These are phyloP conservation scores for Cynaeus angustus DNA, from an alignment of 2,888 invertebrate genomes.

Conservation along the genomic window DNA sequence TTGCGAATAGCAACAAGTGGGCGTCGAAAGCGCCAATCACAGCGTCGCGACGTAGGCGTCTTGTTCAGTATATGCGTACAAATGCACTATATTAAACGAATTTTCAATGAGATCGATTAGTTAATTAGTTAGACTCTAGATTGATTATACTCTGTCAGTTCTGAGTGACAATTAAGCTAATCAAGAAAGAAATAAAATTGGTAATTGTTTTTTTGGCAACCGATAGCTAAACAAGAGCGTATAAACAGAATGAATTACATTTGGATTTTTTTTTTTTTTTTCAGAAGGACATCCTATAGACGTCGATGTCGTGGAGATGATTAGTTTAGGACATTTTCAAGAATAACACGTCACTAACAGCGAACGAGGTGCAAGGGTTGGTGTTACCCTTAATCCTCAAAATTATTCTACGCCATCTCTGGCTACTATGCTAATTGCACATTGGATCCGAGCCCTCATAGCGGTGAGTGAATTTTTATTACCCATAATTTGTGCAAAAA, in stretches of 20 bases:
- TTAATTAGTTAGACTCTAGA: conserved; percentile 54
- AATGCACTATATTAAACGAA: conserved; percentile 58
- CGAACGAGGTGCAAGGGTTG: conserved; percentile 65
- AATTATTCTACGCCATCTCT: conserved; percentile 77
- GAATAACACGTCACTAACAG: conserved; percentile 53
- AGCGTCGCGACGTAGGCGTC: conserved; percentile 56
- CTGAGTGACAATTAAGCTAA: conserved; percentile 13
- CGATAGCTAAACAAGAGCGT: not conserved
- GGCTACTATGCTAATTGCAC: conserved; percentile 87
- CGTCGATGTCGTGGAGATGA: conserved; percentile 24
- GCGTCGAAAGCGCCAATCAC: conserved; percentile 59
- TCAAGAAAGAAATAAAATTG: conserved; percentile 9
- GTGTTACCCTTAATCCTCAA: conserved; percentile 67
- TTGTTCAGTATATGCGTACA: conserved; percentile 52
- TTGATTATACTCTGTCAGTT: conserved; percentile 50
- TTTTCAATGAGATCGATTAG: conserved; percentile 55
- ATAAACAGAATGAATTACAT: not conserved
- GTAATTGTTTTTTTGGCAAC: not conserved
- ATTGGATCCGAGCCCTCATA: conserved; percentile 82
- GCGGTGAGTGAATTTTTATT: conserved; percentile 76
- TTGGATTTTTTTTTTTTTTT: conserved; percentile 28
- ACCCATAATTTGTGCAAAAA: not conserved
- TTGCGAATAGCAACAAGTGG: conserved; percentile 57
- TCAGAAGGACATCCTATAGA: conserved; percentile 17
- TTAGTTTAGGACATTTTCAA: conserved; percentile 47